Evolutionary conservation across 2,113 vertebrate genomes (phyloP).

Genomic region (Clarias macrocephalus): DNA sequence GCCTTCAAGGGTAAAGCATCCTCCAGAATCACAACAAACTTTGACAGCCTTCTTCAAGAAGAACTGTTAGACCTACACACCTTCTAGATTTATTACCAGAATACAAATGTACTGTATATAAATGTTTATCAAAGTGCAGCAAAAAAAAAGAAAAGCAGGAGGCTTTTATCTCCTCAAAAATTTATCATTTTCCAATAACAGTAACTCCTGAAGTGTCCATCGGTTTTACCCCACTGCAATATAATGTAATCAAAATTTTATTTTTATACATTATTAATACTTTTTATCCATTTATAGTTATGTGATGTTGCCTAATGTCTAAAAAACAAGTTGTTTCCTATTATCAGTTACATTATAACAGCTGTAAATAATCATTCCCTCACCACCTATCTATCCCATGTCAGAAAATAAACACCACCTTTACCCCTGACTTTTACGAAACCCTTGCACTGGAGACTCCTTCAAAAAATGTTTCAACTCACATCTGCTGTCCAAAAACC

Average conservation of each 20-base stretch:
- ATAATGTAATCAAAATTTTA: neutral
- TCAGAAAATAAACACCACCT: neutral
- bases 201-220: neutral
- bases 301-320: neutral
- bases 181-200: neutral
- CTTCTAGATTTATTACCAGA: neutral
- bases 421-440: neutral
- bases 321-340: neutral
- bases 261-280: too few species aligned
- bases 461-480: neutral
- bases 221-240: neutral
- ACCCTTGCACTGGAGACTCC: neutral
- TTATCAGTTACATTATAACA: neutral
- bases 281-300: neutral
- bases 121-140: neutral
- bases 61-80: neutral
- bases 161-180: neutral
- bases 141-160: neutral
- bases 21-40: neutral
- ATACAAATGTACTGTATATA: neutral
- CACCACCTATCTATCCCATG: neutral
- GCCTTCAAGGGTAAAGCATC: slow-evolving; percentile 19
- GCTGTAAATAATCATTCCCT: neutral
- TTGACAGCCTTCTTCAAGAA: neutral
- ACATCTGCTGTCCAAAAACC: neutral